Conservation (phyloP, 2,888 invertebrate genomes). For the Drosophila anceps region DNA sequence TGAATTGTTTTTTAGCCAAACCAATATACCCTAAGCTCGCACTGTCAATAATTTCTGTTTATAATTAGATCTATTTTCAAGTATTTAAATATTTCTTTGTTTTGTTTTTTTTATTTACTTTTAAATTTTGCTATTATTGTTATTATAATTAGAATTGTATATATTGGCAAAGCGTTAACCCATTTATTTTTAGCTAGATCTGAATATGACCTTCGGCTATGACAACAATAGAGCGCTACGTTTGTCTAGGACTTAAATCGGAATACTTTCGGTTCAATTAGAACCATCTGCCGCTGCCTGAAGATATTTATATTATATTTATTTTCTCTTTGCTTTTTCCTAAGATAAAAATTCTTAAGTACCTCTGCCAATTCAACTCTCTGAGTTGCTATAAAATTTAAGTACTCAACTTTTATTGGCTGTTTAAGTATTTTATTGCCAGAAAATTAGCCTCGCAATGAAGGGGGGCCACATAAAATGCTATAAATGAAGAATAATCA, state of each 20-base stretch:
- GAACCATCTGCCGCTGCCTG: not conserved
- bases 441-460: not conserved
- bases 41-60: not conserved
- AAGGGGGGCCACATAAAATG: not conserved
- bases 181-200: conserved; percentile 4
- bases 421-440: conserved; percentile 6
- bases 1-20: not conserved
- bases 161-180: not conserved
- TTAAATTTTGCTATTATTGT: not conserved
- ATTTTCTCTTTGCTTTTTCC: not conserved
- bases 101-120: not conserved
- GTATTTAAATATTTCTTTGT: not conserved
- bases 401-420: conserved; percentile 5
- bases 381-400: not conserved
- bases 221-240: not conserved
- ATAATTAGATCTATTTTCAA: not conserved
- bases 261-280: not conserved
- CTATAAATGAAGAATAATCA: not conserved
- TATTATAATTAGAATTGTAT: not conserved
- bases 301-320: not conserved
- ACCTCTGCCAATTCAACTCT: conserved; percentile 3
- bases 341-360: not conserved
- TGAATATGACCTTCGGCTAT: not conserved
- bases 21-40: not conserved
- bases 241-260: not conserved